Evolutionary conservation across 2,888 invertebrate genomes (phyloP), one percentile per base, ranked within the genome.

Genomic region (Chrysopilus asiliformis): DNA sequence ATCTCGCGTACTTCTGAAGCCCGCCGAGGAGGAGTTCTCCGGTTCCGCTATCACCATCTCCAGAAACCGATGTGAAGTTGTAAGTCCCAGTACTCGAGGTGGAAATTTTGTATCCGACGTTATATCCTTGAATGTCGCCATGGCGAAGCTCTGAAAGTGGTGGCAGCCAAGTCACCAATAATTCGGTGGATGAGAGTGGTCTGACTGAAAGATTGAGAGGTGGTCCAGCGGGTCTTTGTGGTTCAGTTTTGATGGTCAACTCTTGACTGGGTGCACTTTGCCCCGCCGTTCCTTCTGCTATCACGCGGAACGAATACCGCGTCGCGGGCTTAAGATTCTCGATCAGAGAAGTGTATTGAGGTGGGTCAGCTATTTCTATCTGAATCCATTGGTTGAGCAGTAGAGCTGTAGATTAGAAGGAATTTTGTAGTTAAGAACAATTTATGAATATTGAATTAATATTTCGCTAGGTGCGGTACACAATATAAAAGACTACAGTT

Each of bases 111-210:
- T 61, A 63, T 34, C 63, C 83, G 15, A 85, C 71, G 55, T 81
- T 80, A 53, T 79, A 84, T 16, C 83, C 82, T 49, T 76, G 71
- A 41, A 82, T 73, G 44, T 79, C 75, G 1, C 84, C 84, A 53
- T 85, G 79, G 31, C 79, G 68, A 18, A 79, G 56, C 48, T 80
- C 79, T 1, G 68, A 60, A 12, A 74, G 49, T 0, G 84, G 84
- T 1, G 82, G 78, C 44, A 75, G 66, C 76, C 84, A 84, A 7
- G 76, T 78, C 8, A 84, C 72, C 22, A 78, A 61, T 9, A 84
- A 65, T 53, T 80, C 77, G 3, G 78, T 78, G 5, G 83, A 81
- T 0, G 79, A 79, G 13, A 80, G 65, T 1, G 83, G 73, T 32
- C 77, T 65, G 1, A 76, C 78, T 18, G 70, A 67, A n/a, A 78